Evolutionary conservation across 2,888 invertebrate genomes (phyloP).

Genomic region (Belgica antarctica): DNA sequence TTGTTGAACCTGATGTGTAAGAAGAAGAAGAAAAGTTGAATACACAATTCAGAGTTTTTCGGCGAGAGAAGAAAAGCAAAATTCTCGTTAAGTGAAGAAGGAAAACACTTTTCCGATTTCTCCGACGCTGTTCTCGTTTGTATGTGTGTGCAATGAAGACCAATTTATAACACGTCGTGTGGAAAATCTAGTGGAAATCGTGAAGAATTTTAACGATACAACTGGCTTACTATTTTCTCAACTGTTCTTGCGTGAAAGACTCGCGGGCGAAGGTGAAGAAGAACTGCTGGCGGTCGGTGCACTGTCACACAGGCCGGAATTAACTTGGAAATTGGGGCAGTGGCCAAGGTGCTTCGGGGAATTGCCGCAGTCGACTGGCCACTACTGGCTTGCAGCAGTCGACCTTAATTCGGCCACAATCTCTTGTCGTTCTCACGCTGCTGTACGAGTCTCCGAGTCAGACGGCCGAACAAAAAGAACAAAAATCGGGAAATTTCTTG

Average conservation of each 20-base stretch:
- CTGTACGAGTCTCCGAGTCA: neutral
- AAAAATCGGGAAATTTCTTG: neutral
- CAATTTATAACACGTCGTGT: neutral
- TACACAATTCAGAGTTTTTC: conserved; percentile 16
- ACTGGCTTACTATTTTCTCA: conserved; percentile 20
- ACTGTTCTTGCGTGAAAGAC: conserved; percentile 31
- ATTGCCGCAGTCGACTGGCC: neutral
- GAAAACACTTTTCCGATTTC: conserved; percentile 11
- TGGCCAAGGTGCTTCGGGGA: neutral
- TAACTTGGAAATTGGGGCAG: conserved; percentile 11
- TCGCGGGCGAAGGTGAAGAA: too few species aligned
- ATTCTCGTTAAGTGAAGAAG: conserved; percentile 25
- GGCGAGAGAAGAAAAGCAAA: too few species aligned
- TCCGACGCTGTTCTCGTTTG: conserved; percentile 12
- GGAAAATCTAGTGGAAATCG: conserved; percentile 23
- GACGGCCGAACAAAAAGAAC: neutral
- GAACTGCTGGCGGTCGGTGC: conserved; percentile 30
- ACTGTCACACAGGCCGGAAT: conserved; percentile 22
- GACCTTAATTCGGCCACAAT: too few species aligned
- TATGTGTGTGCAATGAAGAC: conserved; percentile 35
- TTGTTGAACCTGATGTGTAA: neutral
- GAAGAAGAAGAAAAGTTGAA: conserved; percentile 24
- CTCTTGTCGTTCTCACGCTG: too few species aligned
- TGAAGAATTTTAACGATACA: conserved; percentile 28
- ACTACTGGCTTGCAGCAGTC: too few species aligned